Evolutionary conservation across 2,113 vertebrate species (phyloP).

Genomic region (Vulpes ferrilata): DNA sequence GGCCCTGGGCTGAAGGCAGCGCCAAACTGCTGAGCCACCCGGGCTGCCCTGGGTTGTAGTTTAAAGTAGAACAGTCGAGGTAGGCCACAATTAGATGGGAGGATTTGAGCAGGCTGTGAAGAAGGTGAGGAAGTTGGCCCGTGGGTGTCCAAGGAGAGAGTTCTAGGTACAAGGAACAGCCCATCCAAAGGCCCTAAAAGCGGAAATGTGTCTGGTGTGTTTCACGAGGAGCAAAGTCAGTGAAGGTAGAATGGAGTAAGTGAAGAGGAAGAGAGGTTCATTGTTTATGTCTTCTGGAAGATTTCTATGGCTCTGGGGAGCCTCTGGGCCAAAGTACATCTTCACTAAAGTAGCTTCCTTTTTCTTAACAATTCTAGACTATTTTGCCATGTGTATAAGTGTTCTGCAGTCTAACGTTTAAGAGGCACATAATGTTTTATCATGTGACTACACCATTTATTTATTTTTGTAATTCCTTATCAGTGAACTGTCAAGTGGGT

Average conservation of each 20-base stretch:
- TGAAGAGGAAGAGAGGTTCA: background rate
- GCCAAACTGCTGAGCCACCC: too few relatives aligned
- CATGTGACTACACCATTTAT: background rate
- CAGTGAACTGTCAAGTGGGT: background rate
- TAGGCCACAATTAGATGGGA: background rate
- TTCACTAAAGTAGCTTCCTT: background rate
- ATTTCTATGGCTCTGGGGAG: background rate
- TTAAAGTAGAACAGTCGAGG: background rate
- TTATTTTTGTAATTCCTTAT: constrained; percentile 8
- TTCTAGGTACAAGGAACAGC: background rate
- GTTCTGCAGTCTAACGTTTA: background rate
- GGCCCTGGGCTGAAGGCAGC: too few relatives aligned
- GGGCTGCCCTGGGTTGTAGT: too few relatives aligned
- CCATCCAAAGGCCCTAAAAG: background rate
- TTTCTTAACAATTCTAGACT: constrained; percentile 16
- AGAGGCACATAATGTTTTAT: background rate
- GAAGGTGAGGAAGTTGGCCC: background rate
- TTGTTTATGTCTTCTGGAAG: constrained; percentile 12
- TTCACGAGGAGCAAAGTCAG: background rate
- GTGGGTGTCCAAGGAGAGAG: background rate
- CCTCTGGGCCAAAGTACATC: background rate
- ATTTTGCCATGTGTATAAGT: background rate
- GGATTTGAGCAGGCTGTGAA: background rate
- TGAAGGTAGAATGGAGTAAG: background rate
- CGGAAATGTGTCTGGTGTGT: background rate